A percentile compares a stretch with the other conserved stretches of the same genome.
phyloP scores from a whole-genome alignment of 2,113 vertebrate genomes.

The Dinomys branickii region DNA sequence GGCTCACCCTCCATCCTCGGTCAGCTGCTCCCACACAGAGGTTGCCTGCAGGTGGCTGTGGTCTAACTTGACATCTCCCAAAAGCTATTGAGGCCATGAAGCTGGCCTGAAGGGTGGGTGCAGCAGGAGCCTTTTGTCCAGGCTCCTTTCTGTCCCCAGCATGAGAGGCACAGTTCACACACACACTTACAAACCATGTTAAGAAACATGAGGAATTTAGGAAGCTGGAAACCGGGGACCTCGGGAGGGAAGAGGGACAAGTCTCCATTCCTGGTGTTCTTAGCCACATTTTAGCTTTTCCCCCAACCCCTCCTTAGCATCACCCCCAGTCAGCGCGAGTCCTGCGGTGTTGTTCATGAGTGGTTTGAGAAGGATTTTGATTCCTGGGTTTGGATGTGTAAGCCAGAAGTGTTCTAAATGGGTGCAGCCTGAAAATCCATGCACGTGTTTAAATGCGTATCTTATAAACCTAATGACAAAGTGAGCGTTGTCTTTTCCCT shows the following conservation, averaged over 20 bases:
- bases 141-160: not conserved
- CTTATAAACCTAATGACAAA: not conserved
- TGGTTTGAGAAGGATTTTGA: not conserved
- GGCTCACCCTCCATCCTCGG: not conserved
- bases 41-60: no score
- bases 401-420: not conserved
- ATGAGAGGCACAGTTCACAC: not conserved
- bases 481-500: not conserved
- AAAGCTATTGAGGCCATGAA: not conserved
- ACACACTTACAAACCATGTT: not conserved
- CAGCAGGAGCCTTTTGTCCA: not conserved
- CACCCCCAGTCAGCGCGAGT: not conserved
- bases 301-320: not conserved
- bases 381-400: not conserved
- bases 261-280: fast-evolving
- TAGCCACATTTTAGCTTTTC: not conserved
- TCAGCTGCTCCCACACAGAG: not conserved
- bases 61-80: not conserved
- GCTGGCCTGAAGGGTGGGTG: not conserved
- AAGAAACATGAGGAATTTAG: not conserved
- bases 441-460: not conserved
- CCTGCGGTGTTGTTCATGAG: no score
- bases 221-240: no score
- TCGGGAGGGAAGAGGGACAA: fast-evolving
- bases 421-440: not conserved